A percentile compares a stretch with the other conserved stretches of the same genome.
These are phyloP conservation scores for Drosophila mimica DNA, from an alignment of 2,888 invertebrate genomes.

Conservation along the genomic window DNA sequence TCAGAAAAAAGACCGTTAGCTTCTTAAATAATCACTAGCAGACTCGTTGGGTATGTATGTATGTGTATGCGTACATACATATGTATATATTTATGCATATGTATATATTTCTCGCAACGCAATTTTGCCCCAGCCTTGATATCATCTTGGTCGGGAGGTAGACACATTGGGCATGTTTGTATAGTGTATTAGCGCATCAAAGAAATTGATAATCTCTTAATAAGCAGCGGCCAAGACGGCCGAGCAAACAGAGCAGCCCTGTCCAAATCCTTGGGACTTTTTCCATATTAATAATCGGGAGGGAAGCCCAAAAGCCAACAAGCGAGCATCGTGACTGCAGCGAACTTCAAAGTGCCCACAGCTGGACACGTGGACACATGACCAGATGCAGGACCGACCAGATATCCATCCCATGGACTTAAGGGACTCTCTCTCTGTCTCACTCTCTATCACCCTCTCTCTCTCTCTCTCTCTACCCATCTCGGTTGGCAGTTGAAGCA, in stretches of 20 bases:
- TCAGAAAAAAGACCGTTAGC: neutral
- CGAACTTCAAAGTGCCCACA: constrained; percentile 62
- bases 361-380: constrained; percentile 54
- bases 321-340: constrained; percentile 28
- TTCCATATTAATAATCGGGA: constrained; percentile 40
- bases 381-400: constrained; percentile 5
- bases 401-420: constrained; percentile 17
- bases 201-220: constrained; percentile 79
- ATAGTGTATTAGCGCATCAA: constrained; percentile 68
- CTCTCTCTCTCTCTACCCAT: neutral
- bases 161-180: constrained; percentile 39
- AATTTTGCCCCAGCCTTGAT: constrained; percentile 3
- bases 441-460: neutral
- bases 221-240: constrained; percentile 62
- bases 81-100: neutral
- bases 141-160: neutral
- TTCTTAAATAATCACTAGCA: neutral
- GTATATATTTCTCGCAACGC: neutral
- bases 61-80: neutral
- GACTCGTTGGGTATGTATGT: neutral
- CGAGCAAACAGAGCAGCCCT: constrained; percentile 46
- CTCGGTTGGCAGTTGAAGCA: neutral
- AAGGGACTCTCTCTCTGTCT: constrained; percentile 5
- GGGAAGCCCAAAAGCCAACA: constrained; percentile 72
- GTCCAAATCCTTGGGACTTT: constrained; percentile 26